These are phyloP conservation scores for Poicephalus meyeri DNA, from an alignment of 2,113 vertebrate genomes.

Conservation along the genomic window DNA sequence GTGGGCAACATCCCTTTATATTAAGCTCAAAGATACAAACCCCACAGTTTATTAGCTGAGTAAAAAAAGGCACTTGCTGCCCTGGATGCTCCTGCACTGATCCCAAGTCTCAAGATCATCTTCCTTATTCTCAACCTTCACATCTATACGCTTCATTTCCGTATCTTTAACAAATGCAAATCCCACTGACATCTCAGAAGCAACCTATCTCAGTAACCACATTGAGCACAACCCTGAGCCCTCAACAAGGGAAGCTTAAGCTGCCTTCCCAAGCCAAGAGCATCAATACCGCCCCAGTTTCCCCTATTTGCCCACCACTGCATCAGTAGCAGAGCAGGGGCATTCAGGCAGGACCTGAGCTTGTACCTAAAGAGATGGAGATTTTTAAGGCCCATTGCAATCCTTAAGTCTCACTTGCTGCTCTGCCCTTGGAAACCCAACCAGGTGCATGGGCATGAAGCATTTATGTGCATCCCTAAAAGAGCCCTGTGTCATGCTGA, in stretches of 20 bases:
- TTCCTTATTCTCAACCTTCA: not conserved
- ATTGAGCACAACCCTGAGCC: not conserved
- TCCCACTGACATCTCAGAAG: not conserved
- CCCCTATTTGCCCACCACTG: accelerated
- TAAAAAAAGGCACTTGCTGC: not conserved
- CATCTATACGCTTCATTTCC: not conserved
- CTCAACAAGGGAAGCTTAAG: not conserved
- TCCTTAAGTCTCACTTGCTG: not conserved
- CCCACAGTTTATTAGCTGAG: not conserved
- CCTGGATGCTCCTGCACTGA: not conserved
- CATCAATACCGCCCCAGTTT: not conserved
- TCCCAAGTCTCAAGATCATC: not conserved
- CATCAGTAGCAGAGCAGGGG: not conserved
- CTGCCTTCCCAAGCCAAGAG: not conserved
- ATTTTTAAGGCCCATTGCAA: not conserved
- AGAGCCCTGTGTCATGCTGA: not conserved
- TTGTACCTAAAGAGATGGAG: not conserved
- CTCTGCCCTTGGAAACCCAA: not conserved
- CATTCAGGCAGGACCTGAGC: not conserved
- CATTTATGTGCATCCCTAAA: not conserved
- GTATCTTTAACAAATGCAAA: not conserved
- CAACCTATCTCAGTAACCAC: not conserved
- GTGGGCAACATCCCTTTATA: not conserved
- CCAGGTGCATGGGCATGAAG: accelerated
- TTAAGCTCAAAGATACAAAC: not conserved